These are phyloP conservation scores for Willisornis vidua DNA, from an alignment of 2,113 vertebrate species.

Conservation along the genomic window DNA sequence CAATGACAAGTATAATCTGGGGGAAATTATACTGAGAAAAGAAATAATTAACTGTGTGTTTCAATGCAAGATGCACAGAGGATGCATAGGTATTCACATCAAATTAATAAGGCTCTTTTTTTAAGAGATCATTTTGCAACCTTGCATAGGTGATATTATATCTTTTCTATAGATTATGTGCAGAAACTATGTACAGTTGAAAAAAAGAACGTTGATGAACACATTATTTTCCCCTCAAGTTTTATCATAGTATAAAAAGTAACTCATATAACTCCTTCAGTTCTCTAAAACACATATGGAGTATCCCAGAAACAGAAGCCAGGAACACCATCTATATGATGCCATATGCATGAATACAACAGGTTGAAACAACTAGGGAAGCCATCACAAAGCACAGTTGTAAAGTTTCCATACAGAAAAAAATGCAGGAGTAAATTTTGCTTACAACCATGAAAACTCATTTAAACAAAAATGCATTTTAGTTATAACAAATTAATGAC, in stretches of 20 bases:
- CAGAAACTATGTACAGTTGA: conserved; percentile 46
- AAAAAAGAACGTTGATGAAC: conserved; percentile 25
- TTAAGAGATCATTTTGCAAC: conserved; percentile 40
- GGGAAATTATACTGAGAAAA: neutral
- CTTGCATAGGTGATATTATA: conserved; percentile 57
- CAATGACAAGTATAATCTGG: conserved; percentile 1
- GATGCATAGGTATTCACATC: conserved; percentile 61
- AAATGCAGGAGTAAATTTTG: conserved; percentile 37
- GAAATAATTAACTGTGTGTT: conserved; percentile 19
- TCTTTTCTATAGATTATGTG: conserved; percentile 15
- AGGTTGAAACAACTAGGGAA: conserved; percentile 38
- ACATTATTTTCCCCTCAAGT: conserved; percentile 7
- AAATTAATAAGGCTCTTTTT: conserved; percentile 53
- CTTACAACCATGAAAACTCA: conserved; percentile 68
- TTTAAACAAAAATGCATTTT: conserved; percentile 62
- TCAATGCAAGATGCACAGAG: conserved; percentile 48
- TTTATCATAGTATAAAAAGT: conserved; percentile 55
- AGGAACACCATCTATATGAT: conserved; percentile 3
- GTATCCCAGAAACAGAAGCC: conserved; percentile 11
- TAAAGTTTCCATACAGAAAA: neutral
- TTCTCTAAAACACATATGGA: conserved; percentile 33
- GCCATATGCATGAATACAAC: neutral
- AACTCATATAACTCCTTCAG: conserved; percentile 27
- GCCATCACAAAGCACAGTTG: neutral
- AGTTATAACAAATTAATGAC: conserved; percentile 59